These are phyloP conservation scores for Eilema caniola DNA, from an alignment of 2,888 invertebrate genomes.

Conservation along the genomic window DNA sequence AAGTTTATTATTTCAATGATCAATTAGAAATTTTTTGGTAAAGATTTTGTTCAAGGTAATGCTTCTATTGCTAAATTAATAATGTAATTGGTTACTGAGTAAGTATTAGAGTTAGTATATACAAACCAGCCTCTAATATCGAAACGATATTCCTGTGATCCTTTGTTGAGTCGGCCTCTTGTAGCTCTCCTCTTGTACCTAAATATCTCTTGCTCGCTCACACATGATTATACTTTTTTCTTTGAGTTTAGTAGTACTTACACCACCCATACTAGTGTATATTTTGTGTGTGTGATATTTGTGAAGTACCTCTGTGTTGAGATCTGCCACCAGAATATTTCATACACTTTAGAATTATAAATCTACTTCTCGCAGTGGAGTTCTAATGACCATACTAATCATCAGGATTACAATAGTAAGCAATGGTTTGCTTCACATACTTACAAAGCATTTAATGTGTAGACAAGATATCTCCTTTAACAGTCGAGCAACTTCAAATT, in stretches of 20 bases:
- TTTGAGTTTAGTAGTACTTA: too few species aligned
- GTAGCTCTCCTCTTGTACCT: background rate
- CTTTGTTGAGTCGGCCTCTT: background rate
- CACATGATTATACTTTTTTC: background rate
- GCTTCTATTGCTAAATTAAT: background rate
- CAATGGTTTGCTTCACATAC: background rate
- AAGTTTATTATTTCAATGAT: conserved; percentile 41
- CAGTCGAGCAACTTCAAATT: background rate
- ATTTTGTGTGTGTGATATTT: too few species aligned
- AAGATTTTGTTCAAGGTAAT: conserved; percentile 15
- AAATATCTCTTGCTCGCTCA: background rate
- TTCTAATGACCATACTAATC: background rate
- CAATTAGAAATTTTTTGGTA: conserved; percentile 48
- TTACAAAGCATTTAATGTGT: background rate
- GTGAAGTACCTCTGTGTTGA: too few species aligned
- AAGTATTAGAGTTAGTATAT: background rate
- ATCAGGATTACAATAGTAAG: background rate
- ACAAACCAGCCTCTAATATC: background rate
- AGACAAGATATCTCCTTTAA: background rate
- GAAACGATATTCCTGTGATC: background rate
- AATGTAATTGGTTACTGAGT: background rate
- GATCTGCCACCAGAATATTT: too few species aligned
- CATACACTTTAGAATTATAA: too few species aligned
- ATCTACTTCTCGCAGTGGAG: background rate
- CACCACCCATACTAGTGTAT: too few species aligned